A percentile compares a stretch with the other conserved stretches of the same genome.
Conservation (phyloP, 2,888 invertebrate species). For the Acanthosepion esculentum region DNA sequence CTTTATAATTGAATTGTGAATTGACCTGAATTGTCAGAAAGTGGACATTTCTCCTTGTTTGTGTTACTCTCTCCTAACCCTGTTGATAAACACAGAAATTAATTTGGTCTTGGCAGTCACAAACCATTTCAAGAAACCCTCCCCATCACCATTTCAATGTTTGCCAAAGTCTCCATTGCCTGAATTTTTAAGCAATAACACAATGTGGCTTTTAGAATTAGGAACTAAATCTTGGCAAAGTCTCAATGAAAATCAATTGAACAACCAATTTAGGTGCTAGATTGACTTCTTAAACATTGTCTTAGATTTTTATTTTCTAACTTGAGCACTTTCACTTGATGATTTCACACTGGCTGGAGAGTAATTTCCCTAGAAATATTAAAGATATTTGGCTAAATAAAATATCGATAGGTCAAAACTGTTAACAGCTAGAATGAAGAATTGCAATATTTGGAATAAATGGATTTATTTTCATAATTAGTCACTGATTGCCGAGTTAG, state of each 20-base stretch:
- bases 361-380: neutral
- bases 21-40: neutral
- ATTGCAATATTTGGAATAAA: neutral
- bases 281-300: conserved; percentile 21
- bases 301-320: neutral
- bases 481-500: neutral
- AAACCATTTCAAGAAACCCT: neutral
- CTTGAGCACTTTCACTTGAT: neutral
- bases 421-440: neutral
- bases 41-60: neutral
- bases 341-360: neutral
- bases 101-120: neutral
- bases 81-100: neutral
- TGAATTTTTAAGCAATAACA: neutral
- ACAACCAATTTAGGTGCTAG: neutral
- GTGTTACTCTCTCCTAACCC: neutral
- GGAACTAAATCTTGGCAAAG: neutral
- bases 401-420: neutral
- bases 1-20: neutral
- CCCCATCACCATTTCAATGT: neutral
- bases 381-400: neutral
- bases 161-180: neutral
- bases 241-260: neutral
- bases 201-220: neutral
- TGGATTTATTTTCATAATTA: neutral